A percentile compares a stretch with the other conserved stretches of the same genome.
These are phyloP conservation scores for Lates japonicus DNA, from an alignment of 2,797 vertebrate species.

Conservation along the genomic window DNA sequence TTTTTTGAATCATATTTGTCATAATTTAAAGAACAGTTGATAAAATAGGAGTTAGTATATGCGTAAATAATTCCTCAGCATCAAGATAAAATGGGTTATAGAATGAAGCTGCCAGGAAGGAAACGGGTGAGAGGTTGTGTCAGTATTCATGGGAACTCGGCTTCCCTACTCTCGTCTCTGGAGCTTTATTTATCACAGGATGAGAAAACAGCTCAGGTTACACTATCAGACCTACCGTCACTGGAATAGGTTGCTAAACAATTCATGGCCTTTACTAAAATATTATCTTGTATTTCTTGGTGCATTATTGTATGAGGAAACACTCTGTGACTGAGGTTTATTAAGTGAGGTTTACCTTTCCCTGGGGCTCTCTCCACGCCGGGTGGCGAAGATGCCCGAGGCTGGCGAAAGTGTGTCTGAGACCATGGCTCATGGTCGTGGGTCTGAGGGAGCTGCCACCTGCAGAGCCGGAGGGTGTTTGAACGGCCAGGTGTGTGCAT, in stretches of 20 bases:
- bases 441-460: conserved; percentile 92
- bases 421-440: conserved; percentile 97
- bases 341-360: conserved; percentile 89
- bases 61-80: not conserved
- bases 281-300: too few relatives aligned
- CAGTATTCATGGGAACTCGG: conserved; percentile 3
- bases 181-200: conserved; percentile 39
- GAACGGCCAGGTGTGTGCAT: not conserved
- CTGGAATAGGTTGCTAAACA: too few relatives aligned
- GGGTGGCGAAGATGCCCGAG: conserved; percentile 95
- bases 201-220: conserved; percentile 8
- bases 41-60: not conserved
- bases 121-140: not conserved
- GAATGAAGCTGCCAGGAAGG: not conserved
- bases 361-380: conserved; percentile 96
- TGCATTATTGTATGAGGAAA: too few relatives aligned
- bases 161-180: not conserved
- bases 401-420: conserved; percentile 96
- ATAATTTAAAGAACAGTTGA: not conserved
- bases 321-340: too few relatives aligned
- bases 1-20: not conserved
- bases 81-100: not conserved
- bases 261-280: too few relatives aligned
- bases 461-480: conserved; percentile 56
- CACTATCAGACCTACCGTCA: not conserved